Evolutionary conservation across 2,113 vertebrate species (phyloP), one percentile per base, ranked within the genome.

Genomic region (Harpagus bidentatus): DNA sequence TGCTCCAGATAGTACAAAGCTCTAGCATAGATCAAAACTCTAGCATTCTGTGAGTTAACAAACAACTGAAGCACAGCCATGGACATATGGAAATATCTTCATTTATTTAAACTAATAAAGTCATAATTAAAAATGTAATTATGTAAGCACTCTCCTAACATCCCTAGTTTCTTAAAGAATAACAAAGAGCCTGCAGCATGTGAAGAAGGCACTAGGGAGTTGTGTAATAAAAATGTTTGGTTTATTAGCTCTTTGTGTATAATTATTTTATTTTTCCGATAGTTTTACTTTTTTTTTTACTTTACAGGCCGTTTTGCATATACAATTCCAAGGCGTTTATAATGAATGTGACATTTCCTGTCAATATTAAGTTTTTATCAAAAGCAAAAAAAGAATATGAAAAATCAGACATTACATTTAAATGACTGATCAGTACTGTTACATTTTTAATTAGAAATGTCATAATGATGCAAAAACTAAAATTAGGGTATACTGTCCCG

Each of bases 81-180:
- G 14, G 65, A 94, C 42, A 88, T 17, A 84, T 16, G 32, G 42
- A 95, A 94, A 91, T 38, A 79, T 32, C 11, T 45, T 7, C 21
- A 65, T 95, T 94, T 81, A 79, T 76, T 92, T 96, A 92, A 82
- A 82, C 19, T 88, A 90, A 94, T 83, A 80, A 92, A 96, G 59
- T 43, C 43, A 34, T 82, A 84, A 93, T 90, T 95, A 67, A 88
- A 97, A 96, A 56, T 42, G 5, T 52, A 91, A 87, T 87, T 95
- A 77, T 76, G 10, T 91, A 92, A 93, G 45, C 21, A 82, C 7
- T 36, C 63, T 69, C 69, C 43, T 61, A 95, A 82, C 38, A 81
- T 32, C 15, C 32, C 21, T 70, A 11, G 0, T 25, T n/a, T 80
- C 76, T 66, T 26, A 43, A 86, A 86, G 73, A 95, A 88, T 82